Evolutionary conservation across 2,113 vertebrate species (phyloP).

Genomic region (Phaethon lepturus): DNA sequence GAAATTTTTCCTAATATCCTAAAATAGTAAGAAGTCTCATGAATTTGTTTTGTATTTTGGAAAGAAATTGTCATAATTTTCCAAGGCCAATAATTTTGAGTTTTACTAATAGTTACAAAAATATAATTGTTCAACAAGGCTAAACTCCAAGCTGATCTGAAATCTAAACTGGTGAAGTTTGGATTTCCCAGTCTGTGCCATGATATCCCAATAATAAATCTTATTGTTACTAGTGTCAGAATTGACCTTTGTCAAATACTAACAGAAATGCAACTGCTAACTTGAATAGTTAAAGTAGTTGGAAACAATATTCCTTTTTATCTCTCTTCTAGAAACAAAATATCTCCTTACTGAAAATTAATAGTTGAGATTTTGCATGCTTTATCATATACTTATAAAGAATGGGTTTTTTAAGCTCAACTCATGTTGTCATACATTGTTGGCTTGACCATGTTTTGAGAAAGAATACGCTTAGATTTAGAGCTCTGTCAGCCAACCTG

Average conservation of each 20-base stretch:
- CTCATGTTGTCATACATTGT: neutral
- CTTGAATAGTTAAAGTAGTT: neutral
- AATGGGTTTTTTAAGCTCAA: neutral
- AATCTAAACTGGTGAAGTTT: neutral
- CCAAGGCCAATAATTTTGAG: neutral
- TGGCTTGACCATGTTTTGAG: neutral
- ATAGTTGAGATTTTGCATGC: neutral
- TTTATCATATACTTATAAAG: neutral
- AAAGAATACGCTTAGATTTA: neutral
- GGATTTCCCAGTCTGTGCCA: neutral
- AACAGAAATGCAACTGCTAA: neutral
- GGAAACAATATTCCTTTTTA: neutral
- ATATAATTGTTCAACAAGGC: neutral
- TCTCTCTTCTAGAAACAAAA: neutral
- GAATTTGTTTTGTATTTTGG: neutral
- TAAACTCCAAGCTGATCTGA: neutral
- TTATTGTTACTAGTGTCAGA: neutral
- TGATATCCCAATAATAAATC: neutral
- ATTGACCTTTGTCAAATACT: neutral
- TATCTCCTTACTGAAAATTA: neutral
- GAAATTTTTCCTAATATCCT: too few relatives aligned
- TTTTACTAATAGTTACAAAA: neutral
- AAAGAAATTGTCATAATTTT: rapidly evolving
- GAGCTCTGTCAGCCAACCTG: neutral
- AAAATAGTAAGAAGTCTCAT: neutral